Conservation (phyloP, 2,888 invertebrate species). For the Eupithecia dodoneata region DNA sequence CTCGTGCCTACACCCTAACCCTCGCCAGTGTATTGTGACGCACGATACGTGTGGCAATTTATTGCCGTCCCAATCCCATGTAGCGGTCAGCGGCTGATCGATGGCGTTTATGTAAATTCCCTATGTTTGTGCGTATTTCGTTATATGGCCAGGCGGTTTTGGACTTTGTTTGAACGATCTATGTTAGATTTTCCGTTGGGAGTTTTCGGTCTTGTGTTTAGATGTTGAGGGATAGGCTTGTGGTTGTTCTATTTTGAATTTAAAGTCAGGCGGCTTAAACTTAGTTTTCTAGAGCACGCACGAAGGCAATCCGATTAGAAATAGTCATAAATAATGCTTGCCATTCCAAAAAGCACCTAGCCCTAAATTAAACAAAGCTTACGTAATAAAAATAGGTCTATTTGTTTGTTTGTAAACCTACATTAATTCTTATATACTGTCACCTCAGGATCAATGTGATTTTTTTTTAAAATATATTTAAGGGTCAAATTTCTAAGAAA, state of each 20-base stretch:
- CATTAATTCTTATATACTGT: neutral
- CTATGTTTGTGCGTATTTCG: conserved; percentile 31
- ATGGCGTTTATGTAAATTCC: conserved; percentile 41
- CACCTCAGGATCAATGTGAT: neutral
- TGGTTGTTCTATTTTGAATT: conserved; percentile 9
- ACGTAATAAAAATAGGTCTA: neutral
- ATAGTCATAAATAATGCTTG: neutral
- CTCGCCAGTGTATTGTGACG: conserved; percentile 31
- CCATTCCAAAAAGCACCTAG: neutral
- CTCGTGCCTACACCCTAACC: neutral
- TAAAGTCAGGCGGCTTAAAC: neutral
- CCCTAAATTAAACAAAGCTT: neutral
- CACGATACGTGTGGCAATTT: conserved; percentile 36
- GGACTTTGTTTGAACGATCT: neutral
- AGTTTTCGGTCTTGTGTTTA: conserved; percentile 1
- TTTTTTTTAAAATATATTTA: no score
- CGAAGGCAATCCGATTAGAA: neutral
- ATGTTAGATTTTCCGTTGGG: neutral
- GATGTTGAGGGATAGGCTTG: conserved; percentile 10
- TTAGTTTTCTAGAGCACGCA: neutral
- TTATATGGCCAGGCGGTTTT: conserved; percentile 16
- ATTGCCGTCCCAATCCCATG: conserved; percentile 43
- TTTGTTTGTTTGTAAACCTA: neutral
- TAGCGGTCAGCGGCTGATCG: conserved; percentile 48
- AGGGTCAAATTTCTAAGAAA: no score